These are phyloP conservation scores for Harmothoe impar DNA, from an alignment of 2,888 invertebrate genomes.

Conservation along the genomic window DNA sequence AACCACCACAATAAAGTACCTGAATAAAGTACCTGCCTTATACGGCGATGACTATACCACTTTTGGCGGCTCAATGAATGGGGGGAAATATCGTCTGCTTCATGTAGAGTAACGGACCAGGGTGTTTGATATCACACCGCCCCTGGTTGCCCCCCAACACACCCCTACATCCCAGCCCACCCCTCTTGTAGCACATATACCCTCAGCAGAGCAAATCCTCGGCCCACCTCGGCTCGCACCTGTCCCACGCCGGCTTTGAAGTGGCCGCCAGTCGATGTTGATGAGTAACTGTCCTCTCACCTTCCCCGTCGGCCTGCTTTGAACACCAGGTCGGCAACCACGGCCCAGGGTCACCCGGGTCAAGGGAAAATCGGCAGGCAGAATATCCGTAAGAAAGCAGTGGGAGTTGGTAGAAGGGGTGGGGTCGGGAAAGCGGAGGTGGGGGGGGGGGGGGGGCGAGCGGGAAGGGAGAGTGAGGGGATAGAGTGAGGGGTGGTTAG, in stretches of 20 bases:
- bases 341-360: constrained; percentile 27
- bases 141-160: not conserved
- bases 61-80: not conserved
- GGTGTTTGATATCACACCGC: constrained; percentile 35
- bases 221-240: constrained; percentile 34
- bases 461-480: not conserved
- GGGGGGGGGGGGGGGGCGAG: not conserved
- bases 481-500: not conserved
- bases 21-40: no score
- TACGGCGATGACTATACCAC: not conserved
- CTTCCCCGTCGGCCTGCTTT: constrained; percentile 37
- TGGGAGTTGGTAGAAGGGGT: not conserved
- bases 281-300: constrained; percentile 57
- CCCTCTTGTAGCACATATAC: not conserved
- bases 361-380: not conserved
- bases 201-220: not conserved
- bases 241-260: constrained; percentile 42
- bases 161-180: not conserved
- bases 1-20: no score
- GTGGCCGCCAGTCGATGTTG: constrained; percentile 48
- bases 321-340: constrained; percentile 40
- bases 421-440: not conserved
- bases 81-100: not conserved
- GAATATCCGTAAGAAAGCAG: not conserved
- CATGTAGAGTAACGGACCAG: not conserved